Conservation (phyloP, 2,113 vertebrate genomes). For the Menura novaehollandiae region DNA sequence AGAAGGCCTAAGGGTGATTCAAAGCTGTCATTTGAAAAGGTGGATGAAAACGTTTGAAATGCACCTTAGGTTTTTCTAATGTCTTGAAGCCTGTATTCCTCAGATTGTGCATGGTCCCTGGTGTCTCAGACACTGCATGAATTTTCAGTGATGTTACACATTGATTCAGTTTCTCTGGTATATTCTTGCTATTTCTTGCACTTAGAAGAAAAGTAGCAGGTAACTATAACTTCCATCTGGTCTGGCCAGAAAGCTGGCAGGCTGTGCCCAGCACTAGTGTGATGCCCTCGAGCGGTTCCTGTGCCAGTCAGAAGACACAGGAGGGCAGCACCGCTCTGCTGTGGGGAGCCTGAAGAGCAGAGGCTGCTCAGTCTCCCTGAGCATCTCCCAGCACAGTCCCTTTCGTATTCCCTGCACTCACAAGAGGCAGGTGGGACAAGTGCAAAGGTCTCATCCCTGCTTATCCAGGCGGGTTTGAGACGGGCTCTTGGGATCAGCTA, state of each 20-base stretch:
- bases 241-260: neutral
- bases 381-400: neutral
- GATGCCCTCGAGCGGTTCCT: neutral
- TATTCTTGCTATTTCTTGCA: neutral
- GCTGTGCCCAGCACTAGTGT: neutral
- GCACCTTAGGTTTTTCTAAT: neutral
- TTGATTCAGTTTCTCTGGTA: neutral
- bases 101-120: neutral
- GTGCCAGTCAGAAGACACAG: neutral
- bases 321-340: conserved; percentile 1
- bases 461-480: neutral
- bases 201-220: neutral
- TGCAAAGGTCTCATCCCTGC: neutral
- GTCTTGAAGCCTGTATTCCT: neutral
- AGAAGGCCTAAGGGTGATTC: neutral
- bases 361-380: accelerated
- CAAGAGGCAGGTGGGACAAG: neutral
- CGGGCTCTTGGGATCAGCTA: neutral
- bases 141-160: neutral
- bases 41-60: neutral
- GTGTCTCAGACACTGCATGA: neutral
- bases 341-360: neutral
- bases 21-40: neutral
- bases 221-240: neutral
- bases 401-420: neutral